Evolutionary conservation across 2,888 invertebrate genomes (phyloP).

Genomic region (Harmothoe impar): DNA sequence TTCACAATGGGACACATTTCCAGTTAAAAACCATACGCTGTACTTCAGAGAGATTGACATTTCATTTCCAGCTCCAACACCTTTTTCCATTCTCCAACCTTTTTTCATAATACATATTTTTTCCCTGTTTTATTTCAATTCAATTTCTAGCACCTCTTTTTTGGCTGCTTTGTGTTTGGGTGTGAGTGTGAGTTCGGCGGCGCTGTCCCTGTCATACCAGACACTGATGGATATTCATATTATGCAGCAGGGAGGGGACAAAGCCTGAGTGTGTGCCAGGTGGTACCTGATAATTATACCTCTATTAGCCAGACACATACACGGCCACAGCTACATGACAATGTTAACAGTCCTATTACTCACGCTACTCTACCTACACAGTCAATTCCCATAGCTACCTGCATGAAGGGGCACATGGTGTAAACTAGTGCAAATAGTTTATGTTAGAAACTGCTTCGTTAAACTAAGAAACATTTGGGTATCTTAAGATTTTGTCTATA

Average conservation of each 20-base stretch:
- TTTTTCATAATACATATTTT: background rate
- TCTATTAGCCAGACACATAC: conserved; percentile 27
- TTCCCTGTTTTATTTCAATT: no score
- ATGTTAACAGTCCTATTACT: conserved; percentile 15
- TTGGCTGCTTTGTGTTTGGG: no score
- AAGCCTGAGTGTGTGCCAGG: conserved; percentile 2
- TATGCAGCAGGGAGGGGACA: background rate
- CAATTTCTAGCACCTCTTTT: no score
- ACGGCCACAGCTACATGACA: conserved; percentile 30
- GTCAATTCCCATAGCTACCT: no score
- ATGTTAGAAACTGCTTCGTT: no score
- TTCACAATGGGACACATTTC: no score
- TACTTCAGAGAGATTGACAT: background rate
- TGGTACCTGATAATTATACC: conserved; percentile 39
- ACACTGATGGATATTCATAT: conserved; percentile 4
- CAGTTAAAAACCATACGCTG: background rate
- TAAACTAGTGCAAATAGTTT: no score
- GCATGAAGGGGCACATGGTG: no score
- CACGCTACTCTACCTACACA: background rate
- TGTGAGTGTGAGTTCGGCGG: no score
- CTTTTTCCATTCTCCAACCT: background rate
- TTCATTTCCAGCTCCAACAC: background rate
- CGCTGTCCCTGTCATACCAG: background rate
- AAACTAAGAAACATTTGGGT: no score
- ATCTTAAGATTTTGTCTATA: no score